Conservation (phyloP, 1,140 invertebrate species). For the Diorhabda elongata region DNA sequence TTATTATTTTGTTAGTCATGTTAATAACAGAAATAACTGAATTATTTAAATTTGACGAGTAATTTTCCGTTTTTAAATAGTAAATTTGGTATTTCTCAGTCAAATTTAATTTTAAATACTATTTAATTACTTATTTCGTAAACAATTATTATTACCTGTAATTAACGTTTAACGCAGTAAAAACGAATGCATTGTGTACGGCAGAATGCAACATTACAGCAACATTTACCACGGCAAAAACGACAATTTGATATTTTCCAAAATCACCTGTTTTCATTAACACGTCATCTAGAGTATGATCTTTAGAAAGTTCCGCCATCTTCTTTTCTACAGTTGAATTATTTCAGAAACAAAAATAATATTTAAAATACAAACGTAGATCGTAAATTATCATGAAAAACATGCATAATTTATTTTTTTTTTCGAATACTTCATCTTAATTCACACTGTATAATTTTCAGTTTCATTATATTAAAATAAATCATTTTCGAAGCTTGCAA, state of each 20-base stretch:
- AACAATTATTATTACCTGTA: constrained; percentile 47
- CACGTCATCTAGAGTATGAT: constrained; percentile 42
- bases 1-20: too few relatives aligned
- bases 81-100: neutral
- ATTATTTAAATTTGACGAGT: too few relatives aligned
- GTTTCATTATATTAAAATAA: too few relatives aligned
- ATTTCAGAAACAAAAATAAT: constrained; percentile 6
- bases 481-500: too few relatives aligned
- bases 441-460: too few relatives aligned
- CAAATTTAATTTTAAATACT: neutral
- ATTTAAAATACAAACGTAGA: neutral
- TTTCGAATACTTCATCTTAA: too few relatives aligned
- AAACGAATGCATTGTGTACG: constrained; percentile 60
- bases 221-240: constrained; percentile 51
- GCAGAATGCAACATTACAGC: constrained; percentile 57
- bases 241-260: constrained; percentile 52
- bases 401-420: too few relatives aligned
- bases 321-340: constrained; percentile 14
- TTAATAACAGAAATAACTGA: too few relatives aligned
- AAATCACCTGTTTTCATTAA: constrained; percentile 49
- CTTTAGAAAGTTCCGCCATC: constrained; percentile 24
- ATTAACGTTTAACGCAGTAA: constrained; percentile 54
- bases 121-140: neutral
- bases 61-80: too few relatives aligned
- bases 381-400: too few relatives aligned